Evolutionary conservation across 2,113 vertebrate genomes (phyloP).

Genomic region (Ctenodactylus gundi): DNA sequence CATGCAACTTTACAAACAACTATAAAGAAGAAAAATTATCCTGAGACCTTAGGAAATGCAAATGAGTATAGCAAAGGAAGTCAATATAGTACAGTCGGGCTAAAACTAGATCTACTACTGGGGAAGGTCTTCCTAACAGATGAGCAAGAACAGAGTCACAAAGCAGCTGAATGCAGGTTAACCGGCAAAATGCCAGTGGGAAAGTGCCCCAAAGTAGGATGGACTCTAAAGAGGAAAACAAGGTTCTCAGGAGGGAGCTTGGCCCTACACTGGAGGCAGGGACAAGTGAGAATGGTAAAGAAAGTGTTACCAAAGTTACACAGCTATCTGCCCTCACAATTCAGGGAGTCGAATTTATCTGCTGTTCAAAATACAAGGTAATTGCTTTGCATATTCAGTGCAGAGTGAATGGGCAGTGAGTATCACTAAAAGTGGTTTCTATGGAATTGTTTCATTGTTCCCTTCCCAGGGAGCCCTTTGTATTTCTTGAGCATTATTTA

Average conservation of each 20-base stretch:
- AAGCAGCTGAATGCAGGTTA: background rate
- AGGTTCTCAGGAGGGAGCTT: background rate
- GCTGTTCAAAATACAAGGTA: slow-evolving; percentile 18
- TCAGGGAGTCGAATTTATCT: slow-evolving; percentile 28
- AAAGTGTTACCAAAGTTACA: slow-evolving; percentile 8
- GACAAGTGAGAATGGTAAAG: background rate
- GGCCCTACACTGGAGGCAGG: background rate
- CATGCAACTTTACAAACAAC: background rate
- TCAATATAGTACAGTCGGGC: background rate
- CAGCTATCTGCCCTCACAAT: background rate
- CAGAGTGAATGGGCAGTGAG: background rate
- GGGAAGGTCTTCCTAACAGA: background rate
- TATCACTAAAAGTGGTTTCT: background rate
- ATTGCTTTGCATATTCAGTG: background rate
- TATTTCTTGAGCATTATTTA: background rate
- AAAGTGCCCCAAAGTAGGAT: background rate
- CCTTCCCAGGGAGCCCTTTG: background rate
- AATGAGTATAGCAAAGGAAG: background rate
- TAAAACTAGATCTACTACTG: background rate
- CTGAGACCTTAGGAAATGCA: background rate
- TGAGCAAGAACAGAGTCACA: background rate
- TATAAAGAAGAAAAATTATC: background rate
- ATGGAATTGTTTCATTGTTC: slow-evolving; percentile 1
- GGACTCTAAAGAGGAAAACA: background rate
- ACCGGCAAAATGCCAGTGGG: background rate